Conservation (phyloP, 2,113 vertebrate species). For the Dicerorhinus sumatrensis region DNA sequence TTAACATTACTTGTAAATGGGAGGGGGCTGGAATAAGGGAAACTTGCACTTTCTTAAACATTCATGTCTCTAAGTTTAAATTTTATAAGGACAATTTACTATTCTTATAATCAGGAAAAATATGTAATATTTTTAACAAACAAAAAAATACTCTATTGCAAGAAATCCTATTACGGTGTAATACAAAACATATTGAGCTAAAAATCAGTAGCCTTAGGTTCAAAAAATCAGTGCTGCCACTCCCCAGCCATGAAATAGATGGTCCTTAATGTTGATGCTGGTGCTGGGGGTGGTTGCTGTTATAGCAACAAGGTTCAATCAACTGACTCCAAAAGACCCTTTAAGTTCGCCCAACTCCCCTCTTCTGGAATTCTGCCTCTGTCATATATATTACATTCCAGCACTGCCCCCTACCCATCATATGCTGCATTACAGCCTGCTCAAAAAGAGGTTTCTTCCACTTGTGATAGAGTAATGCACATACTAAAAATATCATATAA, state of each 20-base stretch:
- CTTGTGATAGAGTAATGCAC: background rate
- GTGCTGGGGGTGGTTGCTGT: background rate
- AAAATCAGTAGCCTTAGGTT: constrained; percentile 45
- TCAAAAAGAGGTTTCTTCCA: background rate
- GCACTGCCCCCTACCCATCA: constrained; percentile 66
- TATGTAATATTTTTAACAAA: constrained; percentile 27
- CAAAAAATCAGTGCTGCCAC: background rate
- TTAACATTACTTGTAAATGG: background rate
- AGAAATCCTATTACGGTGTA: background rate
- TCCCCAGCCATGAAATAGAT: background rate
- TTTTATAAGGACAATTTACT: constrained; percentile 18
- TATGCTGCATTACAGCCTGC: background rate
- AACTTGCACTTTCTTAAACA: constrained; percentile 29
- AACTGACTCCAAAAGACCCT: background rate
- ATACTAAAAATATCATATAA: background rate
- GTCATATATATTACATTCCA: background rate
- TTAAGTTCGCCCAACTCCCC: background rate
- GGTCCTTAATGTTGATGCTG: background rate
- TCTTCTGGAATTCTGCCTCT: background rate
- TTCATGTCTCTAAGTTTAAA: constrained; percentile 3
- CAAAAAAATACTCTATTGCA: background rate
- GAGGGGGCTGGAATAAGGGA: background rate
- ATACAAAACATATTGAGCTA: background rate
- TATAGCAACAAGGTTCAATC: background rate
- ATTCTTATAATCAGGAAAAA: constrained; percentile 20